A percentile compares a stretch with the other conserved stretches of the same genome.
These are phyloP conservation scores for Brachypodius melanocephalos DNA, from an alignment of 2,113 vertebrate species.

Conservation along the genomic window DNA sequence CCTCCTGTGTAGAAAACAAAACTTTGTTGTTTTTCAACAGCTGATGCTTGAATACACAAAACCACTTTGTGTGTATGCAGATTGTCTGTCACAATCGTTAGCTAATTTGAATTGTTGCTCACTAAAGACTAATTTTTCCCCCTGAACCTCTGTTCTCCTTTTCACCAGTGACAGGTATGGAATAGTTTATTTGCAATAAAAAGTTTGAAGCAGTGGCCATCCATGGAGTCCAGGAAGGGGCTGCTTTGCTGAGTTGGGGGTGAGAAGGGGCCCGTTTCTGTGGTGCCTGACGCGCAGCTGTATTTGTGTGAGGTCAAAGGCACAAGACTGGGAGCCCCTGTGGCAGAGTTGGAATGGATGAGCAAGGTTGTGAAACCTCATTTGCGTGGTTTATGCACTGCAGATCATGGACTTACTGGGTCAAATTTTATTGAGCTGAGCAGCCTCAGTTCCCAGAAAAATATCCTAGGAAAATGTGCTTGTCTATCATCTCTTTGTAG, in stretches of 20 bases:
- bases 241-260: background rate
- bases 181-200: background rate
- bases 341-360: background rate
- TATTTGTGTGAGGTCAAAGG: background rate
- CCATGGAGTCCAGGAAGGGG: background rate
- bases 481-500: background rate
- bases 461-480: background rate
- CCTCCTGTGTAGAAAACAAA: background rate
- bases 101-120: background rate
- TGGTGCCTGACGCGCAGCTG: background rate
- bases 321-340: background rate
- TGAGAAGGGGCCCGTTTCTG: background rate
- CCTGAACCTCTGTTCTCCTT: background rate
- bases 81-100: background rate
- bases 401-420: background rate
- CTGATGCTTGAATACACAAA: background rate
- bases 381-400: accelerated
- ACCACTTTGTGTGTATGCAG: background rate
- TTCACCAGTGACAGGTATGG: background rate
- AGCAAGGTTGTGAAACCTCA: background rate
- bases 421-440: background rate
- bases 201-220: background rate
- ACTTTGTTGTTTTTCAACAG: background rate
- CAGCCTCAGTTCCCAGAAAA: background rate
- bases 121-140: background rate